Conservation (phyloP, 2,797 vertebrate genomes). For the Sebastes hubbsi region DNA sequence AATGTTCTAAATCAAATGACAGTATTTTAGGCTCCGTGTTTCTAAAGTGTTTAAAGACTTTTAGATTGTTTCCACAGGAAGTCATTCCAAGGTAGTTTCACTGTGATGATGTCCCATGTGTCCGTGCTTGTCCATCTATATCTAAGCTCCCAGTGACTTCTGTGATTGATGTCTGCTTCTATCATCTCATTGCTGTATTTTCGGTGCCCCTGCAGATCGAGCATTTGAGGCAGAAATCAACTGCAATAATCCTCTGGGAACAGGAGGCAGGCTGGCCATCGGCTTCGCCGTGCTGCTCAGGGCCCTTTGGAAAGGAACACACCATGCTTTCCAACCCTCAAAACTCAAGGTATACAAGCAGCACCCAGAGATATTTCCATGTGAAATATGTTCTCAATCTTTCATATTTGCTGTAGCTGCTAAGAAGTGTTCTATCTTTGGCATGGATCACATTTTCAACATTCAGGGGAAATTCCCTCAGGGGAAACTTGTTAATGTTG, state of each 20-base stretch:
- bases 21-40: background rate
- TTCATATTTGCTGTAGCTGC: background rate
- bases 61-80: background rate
- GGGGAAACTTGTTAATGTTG: background rate
- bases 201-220: constrained; percentile 82
- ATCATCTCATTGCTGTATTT: background rate
- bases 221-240: constrained; percentile 97
- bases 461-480: background rate
- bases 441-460: background rate
- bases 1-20: background rate
- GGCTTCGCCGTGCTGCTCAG: constrained; percentile 95
- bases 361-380: background rate
- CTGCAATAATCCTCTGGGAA: constrained; percentile 95
- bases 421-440: background rate
- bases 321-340: constrained; percentile 97
- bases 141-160: background rate
- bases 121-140: background rate
- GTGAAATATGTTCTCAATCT: background rate
- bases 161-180: background rate
- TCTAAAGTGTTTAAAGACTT: background rate
- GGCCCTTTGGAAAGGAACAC: constrained; percentile 97
- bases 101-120: background rate
- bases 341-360: constrained; percentile 90
- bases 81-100: background rate
- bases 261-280: constrained; percentile 93